A percentile compares a stretch with the other conserved stretches of the same genome.
Evolutionary conservation across 2,888 invertebrate species (phyloP).

Genomic region (Campoplex nolae): DNA sequence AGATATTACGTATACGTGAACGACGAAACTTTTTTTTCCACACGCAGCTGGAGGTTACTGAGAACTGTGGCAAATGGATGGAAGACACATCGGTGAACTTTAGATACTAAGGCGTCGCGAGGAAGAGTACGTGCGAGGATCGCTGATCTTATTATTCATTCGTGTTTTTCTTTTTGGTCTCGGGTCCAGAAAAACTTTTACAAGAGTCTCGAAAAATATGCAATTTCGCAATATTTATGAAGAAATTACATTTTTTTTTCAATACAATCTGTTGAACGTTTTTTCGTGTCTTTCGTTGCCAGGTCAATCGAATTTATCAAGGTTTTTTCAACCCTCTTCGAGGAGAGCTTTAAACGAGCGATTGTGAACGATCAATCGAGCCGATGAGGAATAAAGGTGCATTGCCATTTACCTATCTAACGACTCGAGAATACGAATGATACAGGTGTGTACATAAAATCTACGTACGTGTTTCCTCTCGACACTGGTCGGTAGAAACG

Average conservation of each 20-base stretch:
- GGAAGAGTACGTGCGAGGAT: not conserved
- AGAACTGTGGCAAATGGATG: not conserved
- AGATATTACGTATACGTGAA: slow-evolving; percentile 12
- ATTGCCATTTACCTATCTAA: slow-evolving; percentile 13
- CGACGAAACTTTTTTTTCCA: not conserved
- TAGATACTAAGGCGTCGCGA: not conserved
- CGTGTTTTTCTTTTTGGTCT: not conserved
- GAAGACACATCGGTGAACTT: slow-evolving; percentile 4
- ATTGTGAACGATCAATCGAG: slow-evolving; percentile 31
- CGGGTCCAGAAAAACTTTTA: not conserved
- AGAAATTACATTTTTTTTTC: not conserved
- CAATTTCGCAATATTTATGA: not conserved
- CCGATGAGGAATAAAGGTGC: slow-evolving; percentile 24
- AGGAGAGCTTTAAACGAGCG: slow-evolving; percentile 39
- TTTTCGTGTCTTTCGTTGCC: not conserved
- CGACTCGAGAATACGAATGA: slow-evolving; percentile 42
- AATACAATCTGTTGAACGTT: not conserved
- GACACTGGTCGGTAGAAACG: slow-evolving; percentile 29
- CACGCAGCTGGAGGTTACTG: not conserved
- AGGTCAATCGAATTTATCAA: not conserved
- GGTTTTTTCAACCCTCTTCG: not conserved
- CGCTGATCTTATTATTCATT: not conserved
- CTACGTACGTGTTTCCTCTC: slow-evolving; percentile 56
- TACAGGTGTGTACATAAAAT: slow-evolving; percentile 31
- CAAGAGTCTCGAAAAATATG: not conserved